Conservation (phyloP, 2,888 invertebrate genomes). For the Drosophila atripex region DNA sequence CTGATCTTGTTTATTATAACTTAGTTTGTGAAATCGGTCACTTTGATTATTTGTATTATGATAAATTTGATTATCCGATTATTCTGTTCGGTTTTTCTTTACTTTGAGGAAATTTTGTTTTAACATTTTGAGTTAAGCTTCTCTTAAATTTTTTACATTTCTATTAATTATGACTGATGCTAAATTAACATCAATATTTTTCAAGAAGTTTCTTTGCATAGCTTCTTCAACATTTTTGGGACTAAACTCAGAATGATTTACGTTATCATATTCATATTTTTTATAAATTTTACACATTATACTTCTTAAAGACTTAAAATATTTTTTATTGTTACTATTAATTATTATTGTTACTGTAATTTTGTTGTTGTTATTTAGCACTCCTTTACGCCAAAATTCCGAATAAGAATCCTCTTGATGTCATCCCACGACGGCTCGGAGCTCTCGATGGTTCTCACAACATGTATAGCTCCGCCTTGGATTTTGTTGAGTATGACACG, state of each 20-base stretch:
- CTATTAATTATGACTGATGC: too few species aligned
- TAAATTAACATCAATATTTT: too few species aligned
- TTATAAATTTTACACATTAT: neutral
- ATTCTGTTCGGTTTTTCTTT: conserved; percentile 23
- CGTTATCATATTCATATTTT: too few species aligned
- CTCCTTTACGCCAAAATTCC: neutral
- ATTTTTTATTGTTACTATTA: too few species aligned
- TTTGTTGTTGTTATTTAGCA: too few species aligned
- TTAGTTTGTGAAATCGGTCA: neutral
- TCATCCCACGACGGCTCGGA: neutral
- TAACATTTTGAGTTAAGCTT: neutral
- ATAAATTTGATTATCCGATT: conserved; percentile 17
- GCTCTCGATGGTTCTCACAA: neutral
- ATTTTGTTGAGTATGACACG: conserved; percentile 48
- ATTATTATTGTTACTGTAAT: too few species aligned
- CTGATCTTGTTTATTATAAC: conserved; percentile 18
- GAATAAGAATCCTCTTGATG: neutral
- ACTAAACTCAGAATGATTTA: too few species aligned
- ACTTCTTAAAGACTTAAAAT: too few species aligned
- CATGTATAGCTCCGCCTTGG: conserved; percentile 33
- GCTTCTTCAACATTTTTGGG: too few species aligned
- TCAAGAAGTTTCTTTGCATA: too few species aligned
- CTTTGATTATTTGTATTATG: conserved; percentile 23
- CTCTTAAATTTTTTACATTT: too few species aligned
- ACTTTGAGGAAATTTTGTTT: conserved; percentile 30